Evolutionary conservation across 2,113 vertebrate species (phyloP).

Genomic region (Ranitomeya variabilis): DNA sequence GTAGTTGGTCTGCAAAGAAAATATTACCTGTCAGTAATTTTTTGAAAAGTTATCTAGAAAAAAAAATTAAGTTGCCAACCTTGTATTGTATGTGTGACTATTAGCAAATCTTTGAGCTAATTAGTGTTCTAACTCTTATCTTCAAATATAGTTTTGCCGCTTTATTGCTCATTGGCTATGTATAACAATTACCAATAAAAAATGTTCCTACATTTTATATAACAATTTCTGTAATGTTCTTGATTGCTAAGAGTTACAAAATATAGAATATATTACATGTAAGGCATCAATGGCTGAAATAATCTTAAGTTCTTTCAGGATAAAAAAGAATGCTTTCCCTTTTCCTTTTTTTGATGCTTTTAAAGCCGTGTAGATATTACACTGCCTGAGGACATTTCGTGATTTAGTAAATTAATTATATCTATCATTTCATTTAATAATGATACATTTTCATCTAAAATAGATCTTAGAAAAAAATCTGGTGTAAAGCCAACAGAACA

Average conservation of each 20-base stretch:
- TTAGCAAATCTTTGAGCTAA: too few relatives aligned
- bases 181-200: neutral
- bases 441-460: constrained; percentile 41
- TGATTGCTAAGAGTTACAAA: neutral
- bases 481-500: constrained; percentile 16
- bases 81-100: too few relatives aligned
- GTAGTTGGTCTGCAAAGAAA: too few relatives aligned
- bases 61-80: too few relatives aligned
- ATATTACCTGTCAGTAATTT: too few relatives aligned
- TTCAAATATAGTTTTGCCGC: neutral
- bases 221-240: too few relatives aligned
- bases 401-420: constrained; percentile 41
- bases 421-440: constrained; percentile 38
- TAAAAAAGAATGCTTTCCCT: neutral
- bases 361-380: constrained; percentile 1
- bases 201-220: too few relatives aligned
- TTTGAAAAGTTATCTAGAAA: too few relatives aligned
- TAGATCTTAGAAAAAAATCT: constrained; percentile 37
- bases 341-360: constrained; percentile 11
- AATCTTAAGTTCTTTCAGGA: neutral
- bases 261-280: neutral
- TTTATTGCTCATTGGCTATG: neutral
- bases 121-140: too few relatives aligned
- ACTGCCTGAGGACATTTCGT: constrained; percentile 12
- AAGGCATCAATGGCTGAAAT: neutral